Base-by-base conservation (phyloP, 2,113 vertebrate genomes). In the Indicator indicator region DNA sequence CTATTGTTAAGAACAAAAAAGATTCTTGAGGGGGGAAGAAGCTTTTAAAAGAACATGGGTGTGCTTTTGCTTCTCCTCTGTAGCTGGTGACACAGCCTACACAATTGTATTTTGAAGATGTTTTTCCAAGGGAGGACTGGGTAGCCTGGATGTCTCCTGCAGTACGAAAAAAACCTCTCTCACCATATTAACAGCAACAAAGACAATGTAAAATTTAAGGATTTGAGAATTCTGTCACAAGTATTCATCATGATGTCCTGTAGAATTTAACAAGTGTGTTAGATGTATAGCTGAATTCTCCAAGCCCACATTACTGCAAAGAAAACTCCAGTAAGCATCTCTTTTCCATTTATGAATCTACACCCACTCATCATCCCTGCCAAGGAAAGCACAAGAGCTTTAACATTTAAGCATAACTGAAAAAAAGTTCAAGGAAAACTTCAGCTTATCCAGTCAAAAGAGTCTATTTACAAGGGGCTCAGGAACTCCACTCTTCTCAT, bases 1-100 rank as follows among this genome's bases (percentile, higher is more conserved):
- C 86, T 95, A 89, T 89, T 95, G 86, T 89, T 93, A 84, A 93
- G 92, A 90, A 71, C 60, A 90, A 88, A 92, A 88, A 88, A 78
- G 46, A 93, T 73, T 84, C 24, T 36, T 56, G 50, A 70, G 50
- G 30, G 42, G 59, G 16, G 56, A 64, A 89, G 84, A 70, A 48
- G 55, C 67, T 62, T 86, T 92, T 59, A 63, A 81, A 92, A 90
- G 67, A 86, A 50, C 6, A 0, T 63, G 63, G 44, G 58, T 86
- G 83, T 86, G 80, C 38, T 91, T 86, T 79, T 92, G 2, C 80
- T 69, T 55, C 54, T 54, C 4, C 42, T 76, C 36, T 89, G 8
- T 74, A 70, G 40, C 36, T 93, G 76, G 64, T 81, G 65, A 86
- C 80, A 81, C 44, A 93, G 70, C 16, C 54, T 65, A 40, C 63